Conservation (phyloP, 1,140 invertebrate genomes). For the Diorhabda carinulata region DNA sequence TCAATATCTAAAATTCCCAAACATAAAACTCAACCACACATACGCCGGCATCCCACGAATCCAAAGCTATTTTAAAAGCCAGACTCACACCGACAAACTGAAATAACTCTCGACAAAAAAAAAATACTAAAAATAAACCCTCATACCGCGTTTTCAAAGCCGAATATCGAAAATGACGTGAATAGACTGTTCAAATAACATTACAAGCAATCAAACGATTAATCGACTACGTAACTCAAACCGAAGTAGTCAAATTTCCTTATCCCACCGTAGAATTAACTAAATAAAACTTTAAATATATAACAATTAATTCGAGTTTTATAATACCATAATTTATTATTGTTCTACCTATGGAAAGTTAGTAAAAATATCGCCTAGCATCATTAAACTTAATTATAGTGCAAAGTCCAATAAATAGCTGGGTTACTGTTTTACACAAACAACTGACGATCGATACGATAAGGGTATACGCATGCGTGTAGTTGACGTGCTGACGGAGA, state of each 20-base stretch:
- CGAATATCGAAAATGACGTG: constrained; percentile 27
- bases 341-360: no score
- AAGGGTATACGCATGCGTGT: constrained; percentile 31
- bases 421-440: constrained; percentile 29
- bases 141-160: constrained; percentile 3
- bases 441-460: constrained; percentile 39
- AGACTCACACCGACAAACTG: constrained; percentile 16
- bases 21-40: constrained; percentile 9
- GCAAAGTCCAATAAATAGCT: constrained; percentile 18
- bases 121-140: constrained; percentile 18
- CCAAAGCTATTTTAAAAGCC: constrained; percentile 15
- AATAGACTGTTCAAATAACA: constrained; percentile 29
- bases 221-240: neutral
- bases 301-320: no score
- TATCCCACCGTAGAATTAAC: neutral
- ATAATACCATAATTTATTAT: no score
- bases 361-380: constrained; percentile 3
- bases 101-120: constrained; percentile 12
- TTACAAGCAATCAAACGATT: constrained; percentile 21
- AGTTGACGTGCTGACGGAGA: constrained; percentile 21
- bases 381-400: constrained; percentile 13
- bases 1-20: constrained; percentile 1
- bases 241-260: no score
- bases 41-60: constrained; percentile 1
- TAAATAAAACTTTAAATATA: neutral